Evolutionary conservation across 2,888 invertebrate genomes (phyloP), one percentile per base, ranked within the genome.

Genomic region (Ditula angustiorana): DNA sequence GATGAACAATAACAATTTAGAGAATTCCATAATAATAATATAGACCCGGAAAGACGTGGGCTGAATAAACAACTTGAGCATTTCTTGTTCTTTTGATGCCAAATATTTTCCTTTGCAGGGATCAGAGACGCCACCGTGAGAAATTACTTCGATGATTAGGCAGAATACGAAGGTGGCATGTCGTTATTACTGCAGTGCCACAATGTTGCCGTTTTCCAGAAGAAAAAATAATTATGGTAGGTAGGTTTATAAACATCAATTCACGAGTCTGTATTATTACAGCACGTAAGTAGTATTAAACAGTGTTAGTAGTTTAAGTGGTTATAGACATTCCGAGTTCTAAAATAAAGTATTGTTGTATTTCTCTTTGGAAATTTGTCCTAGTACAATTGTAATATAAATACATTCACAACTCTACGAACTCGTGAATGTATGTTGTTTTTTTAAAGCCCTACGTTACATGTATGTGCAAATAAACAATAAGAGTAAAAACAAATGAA

Each of bases 61-160:
- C 28, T 58, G 44, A 37, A 19, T 47, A 53, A 64, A 59, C 59
- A 59, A 46, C 59, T 53, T 52, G 19, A 59, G 35, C 28, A 30
- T 47, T 23, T 37, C 53, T 64, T 64, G 64, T 53, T 53, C 64
- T 53, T 59, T 64, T 64, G 52, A 64, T 53, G 58, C 23, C 37
- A 33, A 55, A 47, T 61, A 61, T 63, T 63, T 65, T 63, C 35
- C 52, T 65, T 65, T 47, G 13, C 33, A 57, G 63, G 66, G 61
- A 69, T 69, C 66, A 67, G 61, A 61, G 57, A 56, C 52, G 65
- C 64, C 66, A 35, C 57, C 63, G 69, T 61, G 67, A 70, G 65
- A 67, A 71, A 71, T 70, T 67, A 68, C 67, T 66, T 50, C 55
- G 62, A 65, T 70, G 70, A 70, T 69, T 60, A 61, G 60, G 70